These are phyloP conservation scores for Oplegnathus fasciatus DNA, from an alignment of 2,113 vertebrate genomes.

Conservation along the genomic window DNA sequence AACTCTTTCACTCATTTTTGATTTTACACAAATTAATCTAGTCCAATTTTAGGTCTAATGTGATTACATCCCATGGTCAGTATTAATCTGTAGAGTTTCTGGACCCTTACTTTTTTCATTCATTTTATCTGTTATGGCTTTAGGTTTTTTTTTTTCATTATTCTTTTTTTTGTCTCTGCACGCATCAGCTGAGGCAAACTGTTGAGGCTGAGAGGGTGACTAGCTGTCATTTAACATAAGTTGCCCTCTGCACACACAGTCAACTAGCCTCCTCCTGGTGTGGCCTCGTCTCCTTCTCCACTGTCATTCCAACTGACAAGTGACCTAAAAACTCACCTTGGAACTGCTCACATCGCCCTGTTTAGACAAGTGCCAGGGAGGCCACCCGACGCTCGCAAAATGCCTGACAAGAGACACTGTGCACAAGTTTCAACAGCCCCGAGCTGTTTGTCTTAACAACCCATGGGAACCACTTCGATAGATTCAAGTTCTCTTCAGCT, in stretches of 20 bases:
- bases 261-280: conserved; percentile 58
- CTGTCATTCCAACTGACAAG: conserved; percentile 77
- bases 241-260: conserved; percentile 60
- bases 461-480: conserved; percentile 52
- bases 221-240: conserved; percentile 74
- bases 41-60: background rate
- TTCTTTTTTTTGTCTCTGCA: background rate
- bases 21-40: conserved; percentile 4
- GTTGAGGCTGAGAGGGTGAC: conserved; percentile 42
- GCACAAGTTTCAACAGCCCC: conserved; percentile 59
- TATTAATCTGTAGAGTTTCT: background rate
- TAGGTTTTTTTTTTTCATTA: background rate
- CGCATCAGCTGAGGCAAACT: conserved; percentile 37
- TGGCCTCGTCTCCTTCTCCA: conserved; percentile 60
- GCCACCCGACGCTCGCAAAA: conserved; percentile 34
- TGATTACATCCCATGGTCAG: background rate
- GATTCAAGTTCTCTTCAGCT: conserved; percentile 63
- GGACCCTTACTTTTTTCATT: conserved; percentile 7
- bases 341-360: conserved; percentile 65
- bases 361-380: conserved; percentile 72
- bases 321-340: conserved; percentile 81
- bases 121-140: background rate
- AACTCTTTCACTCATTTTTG: conserved; percentile 2
- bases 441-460: conserved; percentile 63
- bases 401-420: conserved; percentile 55